These are phyloP conservation scores for Eleginops maclovinus DNA, from an alignment of 2,113 vertebrate species.

Conservation along the genomic window DNA sequence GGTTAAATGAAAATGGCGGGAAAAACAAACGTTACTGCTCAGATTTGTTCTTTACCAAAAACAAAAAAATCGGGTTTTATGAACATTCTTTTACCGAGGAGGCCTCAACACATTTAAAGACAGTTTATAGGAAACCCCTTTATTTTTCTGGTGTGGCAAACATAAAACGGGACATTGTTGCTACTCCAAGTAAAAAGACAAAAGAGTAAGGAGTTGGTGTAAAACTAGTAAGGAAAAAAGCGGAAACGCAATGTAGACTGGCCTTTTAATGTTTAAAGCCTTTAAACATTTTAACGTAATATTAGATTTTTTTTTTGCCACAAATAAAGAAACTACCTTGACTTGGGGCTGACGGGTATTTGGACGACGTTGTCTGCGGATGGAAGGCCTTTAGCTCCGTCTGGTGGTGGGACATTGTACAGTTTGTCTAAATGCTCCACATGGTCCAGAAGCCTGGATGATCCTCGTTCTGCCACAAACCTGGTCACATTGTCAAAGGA, in stretches of 20 bases:
- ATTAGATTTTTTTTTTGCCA: neutral
- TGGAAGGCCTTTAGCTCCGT: constrained; percentile 50
- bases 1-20: too few relatives aligned
- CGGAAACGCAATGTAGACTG: neutral
- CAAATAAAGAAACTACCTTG: constrained; percentile 39
- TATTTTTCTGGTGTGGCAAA: too few relatives aligned
- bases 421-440: constrained; percentile 88
- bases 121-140: too few relatives aligned
- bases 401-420: constrained; percentile 82
- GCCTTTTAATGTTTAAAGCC: too few relatives aligned
- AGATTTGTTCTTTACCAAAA: too few relatives aligned
- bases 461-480: constrained; percentile 89
- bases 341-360: constrained; percentile 63
- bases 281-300: too few relatives aligned
- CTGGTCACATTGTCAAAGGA: constrained; percentile 69
- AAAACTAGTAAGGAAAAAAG: neutral
- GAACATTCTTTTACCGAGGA: too few relatives aligned
- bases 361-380: constrained; percentile 34
- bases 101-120: too few relatives aligned
- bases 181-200: neutral
- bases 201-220: neutral
- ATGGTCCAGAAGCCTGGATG: constrained; percentile 87
- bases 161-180: too few relatives aligned
- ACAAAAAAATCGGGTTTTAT: too few relatives aligned
- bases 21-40: too few relatives aligned